Conservation (phyloP, 2,888 invertebrate species). For the Campoplex nolae region DNA sequence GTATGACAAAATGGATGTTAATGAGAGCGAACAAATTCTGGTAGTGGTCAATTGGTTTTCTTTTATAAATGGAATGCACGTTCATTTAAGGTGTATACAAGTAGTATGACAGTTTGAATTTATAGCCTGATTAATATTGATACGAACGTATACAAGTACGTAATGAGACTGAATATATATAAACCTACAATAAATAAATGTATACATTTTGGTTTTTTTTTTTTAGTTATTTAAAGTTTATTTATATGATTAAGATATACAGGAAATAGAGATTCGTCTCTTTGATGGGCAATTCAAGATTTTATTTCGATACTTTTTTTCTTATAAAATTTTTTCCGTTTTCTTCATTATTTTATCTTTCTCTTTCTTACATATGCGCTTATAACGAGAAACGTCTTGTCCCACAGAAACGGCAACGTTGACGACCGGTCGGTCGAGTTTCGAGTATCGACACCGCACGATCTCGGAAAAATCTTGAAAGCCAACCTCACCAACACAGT, state of each 20-base stretch:
- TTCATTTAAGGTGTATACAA: slow-evolving; percentile 28
- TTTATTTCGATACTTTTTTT: slow-evolving; percentile 36
- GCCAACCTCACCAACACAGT: slow-evolving; percentile 16
- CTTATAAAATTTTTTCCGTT: neutral
- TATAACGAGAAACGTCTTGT: slow-evolving; percentile 45
- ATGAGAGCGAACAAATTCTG: too few species aligned
- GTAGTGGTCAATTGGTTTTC: neutral
- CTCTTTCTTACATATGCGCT: slow-evolving; percentile 3
- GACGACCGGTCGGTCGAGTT: slow-evolving; percentile 64
- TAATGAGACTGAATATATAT: neutral
- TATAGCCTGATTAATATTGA: slow-evolving; percentile 16
- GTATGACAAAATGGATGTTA: neutral
- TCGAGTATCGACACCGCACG: slow-evolving; percentile 62
- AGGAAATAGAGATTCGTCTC: neutral
- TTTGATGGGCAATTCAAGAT: slow-evolving; percentile 42
- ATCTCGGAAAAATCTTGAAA: slow-evolving; percentile 56
- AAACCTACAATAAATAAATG: neutral
- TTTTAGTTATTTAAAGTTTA: neutral
- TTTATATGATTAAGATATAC: neutral
- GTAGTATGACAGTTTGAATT: slow-evolving; percentile 49
- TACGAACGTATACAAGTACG: slow-evolving; percentile 23
- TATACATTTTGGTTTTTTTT: neutral
- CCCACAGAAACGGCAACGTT: slow-evolving; percentile 12
- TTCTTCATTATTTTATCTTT: neutral
- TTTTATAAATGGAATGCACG: neutral